Conservation (phyloP, 2,888 invertebrate genomes). For the Melanargia galathea region DNA sequence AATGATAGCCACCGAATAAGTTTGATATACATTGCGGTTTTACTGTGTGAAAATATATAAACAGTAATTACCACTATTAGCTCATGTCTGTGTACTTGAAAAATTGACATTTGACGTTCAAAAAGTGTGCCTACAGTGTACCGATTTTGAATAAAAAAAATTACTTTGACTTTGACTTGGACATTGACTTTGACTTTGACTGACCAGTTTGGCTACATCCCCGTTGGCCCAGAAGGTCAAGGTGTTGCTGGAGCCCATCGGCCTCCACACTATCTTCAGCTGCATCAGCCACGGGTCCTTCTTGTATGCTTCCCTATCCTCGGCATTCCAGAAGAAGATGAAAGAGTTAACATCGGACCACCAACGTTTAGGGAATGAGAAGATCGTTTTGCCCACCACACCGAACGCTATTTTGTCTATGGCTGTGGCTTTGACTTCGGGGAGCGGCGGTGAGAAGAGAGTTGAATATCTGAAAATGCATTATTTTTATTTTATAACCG, state of each 20-base stretch:
- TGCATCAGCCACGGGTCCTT: conserved; percentile 51
- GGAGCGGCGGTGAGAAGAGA: conserved; percentile 82
- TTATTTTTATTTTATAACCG: no score
- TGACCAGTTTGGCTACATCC: conserved; percentile 53
- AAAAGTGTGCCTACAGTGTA: background rate
- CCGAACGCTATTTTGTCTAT: conserved; percentile 85
- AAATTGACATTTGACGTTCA: no score
- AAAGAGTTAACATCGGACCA: conserved; percentile 17
- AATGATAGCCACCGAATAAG: no score
- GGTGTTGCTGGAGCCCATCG: conserved; percentile 47
- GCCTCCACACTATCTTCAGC: conserved; percentile 29
- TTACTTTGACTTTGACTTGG: no score
- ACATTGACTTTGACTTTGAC: no score
- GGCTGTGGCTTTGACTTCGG: conserved; percentile 76
- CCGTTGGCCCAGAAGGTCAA: conserved; percentile 57
- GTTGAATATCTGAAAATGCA: conserved; percentile 58
- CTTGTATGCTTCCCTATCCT: conserved; percentile 50
- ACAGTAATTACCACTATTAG: no score
- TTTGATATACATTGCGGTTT: no score
- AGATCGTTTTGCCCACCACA: conserved; percentile 85
- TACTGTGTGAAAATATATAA: no score
- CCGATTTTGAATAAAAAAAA: background rate
- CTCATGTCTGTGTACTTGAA: no score
- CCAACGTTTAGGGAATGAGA: conserved; percentile 84
- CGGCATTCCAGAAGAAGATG: conserved; percentile 47